Evolutionary conservation across 1,140 invertebrate genomes (phyloP).

Genomic region (Choristoneura fumiferana): DNA sequence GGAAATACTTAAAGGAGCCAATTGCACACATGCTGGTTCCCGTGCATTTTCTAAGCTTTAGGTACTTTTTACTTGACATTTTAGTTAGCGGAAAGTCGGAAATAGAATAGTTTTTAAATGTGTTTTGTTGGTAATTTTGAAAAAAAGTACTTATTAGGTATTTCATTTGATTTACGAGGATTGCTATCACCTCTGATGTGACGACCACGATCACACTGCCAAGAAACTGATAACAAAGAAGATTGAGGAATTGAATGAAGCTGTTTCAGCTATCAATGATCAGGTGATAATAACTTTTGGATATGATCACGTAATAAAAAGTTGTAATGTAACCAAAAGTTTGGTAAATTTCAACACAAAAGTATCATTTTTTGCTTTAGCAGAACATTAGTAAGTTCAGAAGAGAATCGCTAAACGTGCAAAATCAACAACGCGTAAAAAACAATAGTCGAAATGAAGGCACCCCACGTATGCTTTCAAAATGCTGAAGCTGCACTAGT

Average conservation of each 20-base stretch:
- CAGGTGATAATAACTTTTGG: no score
- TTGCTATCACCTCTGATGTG: no score
- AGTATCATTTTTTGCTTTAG: no score
- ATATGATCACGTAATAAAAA: no score
- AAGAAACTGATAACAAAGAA: no score
- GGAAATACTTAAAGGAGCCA: constrained; percentile 48
- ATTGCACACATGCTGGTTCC: constrained; percentile 56
- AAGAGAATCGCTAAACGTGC: background rate
- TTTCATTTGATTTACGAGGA: no score
- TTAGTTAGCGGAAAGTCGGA: constrained; percentile 20
- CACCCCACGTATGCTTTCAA: constrained; percentile 34
- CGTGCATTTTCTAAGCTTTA: constrained; percentile 36
- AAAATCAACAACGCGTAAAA: constrained; percentile 19
- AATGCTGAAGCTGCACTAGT: constrained; percentile 44
- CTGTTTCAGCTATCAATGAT: no score
- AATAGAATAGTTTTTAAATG: constrained; percentile 51
- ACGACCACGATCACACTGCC: no score
- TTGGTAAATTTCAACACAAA: no score
- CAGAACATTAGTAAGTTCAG: background rate
- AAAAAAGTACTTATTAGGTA: background rate
- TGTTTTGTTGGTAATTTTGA: constrained; percentile 33
- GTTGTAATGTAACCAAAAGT: no score
- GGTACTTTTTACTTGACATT: constrained; percentile 38
- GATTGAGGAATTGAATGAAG: no score
- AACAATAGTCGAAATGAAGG: constrained; percentile 48